Percentiles rank a stretch among this genome's conserved stretches.
These are phyloP conservation scores for Vulpes lagopus DNA, from an alignment of 2,113 vertebrate genomes.

Conservation along the genomic window DNA sequence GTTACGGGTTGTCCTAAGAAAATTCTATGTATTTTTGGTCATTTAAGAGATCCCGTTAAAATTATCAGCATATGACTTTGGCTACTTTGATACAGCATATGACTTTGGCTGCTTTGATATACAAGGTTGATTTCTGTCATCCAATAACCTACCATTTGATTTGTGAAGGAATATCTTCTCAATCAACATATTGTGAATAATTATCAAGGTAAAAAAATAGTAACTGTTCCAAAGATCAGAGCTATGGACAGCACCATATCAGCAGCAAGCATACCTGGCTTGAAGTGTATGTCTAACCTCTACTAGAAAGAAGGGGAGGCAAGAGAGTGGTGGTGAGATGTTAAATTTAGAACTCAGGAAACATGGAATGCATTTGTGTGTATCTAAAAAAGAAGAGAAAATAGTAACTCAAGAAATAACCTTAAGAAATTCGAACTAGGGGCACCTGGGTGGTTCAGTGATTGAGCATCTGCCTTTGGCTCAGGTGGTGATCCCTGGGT, in stretches of 20 bases:
- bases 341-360: neutral
- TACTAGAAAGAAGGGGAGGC: neutral
- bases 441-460: too few relatives aligned
- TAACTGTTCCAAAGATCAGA: neutral
- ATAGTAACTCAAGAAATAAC: neutral
- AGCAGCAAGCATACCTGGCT: neutral
- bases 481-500: too few relatives aligned
- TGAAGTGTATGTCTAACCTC: neutral
- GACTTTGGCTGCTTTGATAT: neutral
- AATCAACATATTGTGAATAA: neutral
- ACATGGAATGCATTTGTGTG: neutral
- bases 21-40: neutral
- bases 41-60: conserved; percentile 31
- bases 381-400: neutral
- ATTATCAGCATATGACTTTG: neutral
- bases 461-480: too few relatives aligned
- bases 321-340: neutral
- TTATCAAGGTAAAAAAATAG: neutral
- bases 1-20: neutral
- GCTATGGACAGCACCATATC: neutral
- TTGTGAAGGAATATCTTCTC: neutral
- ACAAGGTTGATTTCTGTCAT: neutral
- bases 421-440: too few relatives aligned
- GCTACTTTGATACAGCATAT: neutral
- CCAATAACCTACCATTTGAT: neutral